These are phyloP conservation scores for Trematomus bernacchii DNA, from an alignment of 2,797 vertebrate genomes.

Conservation along the genomic window DNA sequence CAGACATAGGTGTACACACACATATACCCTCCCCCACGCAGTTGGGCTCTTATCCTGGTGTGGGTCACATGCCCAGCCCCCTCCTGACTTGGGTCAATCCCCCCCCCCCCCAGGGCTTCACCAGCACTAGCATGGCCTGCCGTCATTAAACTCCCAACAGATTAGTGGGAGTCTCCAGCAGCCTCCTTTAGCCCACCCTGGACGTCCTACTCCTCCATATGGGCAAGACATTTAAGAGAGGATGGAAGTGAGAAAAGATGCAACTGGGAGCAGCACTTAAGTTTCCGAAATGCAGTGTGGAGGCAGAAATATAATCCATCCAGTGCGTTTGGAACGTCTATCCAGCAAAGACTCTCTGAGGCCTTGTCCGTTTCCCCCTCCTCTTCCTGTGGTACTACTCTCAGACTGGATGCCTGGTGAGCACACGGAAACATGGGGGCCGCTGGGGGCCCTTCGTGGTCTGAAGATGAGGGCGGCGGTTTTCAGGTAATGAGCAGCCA, in stretches of 20 bases:
- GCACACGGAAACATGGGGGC: conserved; percentile 50
- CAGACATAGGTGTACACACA: conserved; percentile 63
- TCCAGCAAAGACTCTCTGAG: conserved; percentile 53
- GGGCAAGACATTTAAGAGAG: conserved; percentile 43
- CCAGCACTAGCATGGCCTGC: conserved; percentile 65
- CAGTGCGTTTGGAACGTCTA: conserved; percentile 14
- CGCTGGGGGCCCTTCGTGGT: conserved; percentile 29
- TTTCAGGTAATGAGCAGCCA: conserved; percentile 78
- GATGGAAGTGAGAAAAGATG: conserved; percentile 19
- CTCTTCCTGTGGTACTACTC: conserved; percentile 56
- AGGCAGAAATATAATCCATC: conserved; percentile 36
- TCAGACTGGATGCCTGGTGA: conserved; percentile 74
- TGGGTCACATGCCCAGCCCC: conserved; percentile 81
- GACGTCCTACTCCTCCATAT: conserved; percentile 51
- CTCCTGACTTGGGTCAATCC: conserved; percentile 73
- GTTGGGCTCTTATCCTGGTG: conserved; percentile 54
- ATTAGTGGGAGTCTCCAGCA: conserved; percentile 82
- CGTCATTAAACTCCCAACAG: conserved; percentile 80
- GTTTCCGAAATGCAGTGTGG: conserved; percentile 17
- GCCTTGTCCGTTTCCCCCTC: conserved; percentile 49
- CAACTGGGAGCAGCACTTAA: neutral
- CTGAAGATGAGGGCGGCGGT: conserved; percentile 79
- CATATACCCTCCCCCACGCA: conserved; percentile 58
- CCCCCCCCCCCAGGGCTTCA: conserved; percentile 70
- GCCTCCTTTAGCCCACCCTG: conserved; percentile 63